phyloP scores from a whole-genome alignment of 2,113 vertebrate species.

The Daphoenositta chrysoptera region DNA sequence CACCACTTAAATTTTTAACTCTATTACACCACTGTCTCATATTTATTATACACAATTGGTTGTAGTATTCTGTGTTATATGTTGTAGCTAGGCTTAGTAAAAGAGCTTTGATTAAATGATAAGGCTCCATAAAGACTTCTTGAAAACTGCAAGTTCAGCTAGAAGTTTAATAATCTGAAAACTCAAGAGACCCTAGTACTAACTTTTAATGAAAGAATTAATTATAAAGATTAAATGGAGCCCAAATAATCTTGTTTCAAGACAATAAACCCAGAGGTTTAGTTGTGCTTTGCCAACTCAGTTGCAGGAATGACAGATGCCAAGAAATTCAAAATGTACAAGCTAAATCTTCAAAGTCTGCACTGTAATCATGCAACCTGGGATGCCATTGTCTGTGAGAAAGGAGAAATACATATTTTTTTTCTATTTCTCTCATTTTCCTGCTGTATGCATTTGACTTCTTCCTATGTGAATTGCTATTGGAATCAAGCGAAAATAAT shows the following conservation, averaged over 20 bases:
- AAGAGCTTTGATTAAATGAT: not conserved
- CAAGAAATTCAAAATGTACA: not conserved
- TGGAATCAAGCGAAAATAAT: not conserved
- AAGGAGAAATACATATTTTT: not conserved
- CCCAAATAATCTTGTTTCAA: not conserved
- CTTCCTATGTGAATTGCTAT: not conserved
- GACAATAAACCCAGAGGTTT: not conserved
- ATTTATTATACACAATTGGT: not conserved
- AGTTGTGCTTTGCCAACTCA: not conserved
- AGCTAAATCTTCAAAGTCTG: not conserved
- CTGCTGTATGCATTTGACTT: not conserved
- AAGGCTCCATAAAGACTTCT: not conserved
- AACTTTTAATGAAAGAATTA: conserved; percentile 41
- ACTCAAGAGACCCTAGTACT: not conserved
- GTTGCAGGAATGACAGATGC: not conserved
- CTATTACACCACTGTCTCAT: not conserved
- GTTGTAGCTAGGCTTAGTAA: not conserved
- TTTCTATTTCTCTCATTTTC: not conserved
- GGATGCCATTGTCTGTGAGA: not conserved
- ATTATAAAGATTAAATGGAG: not conserved
- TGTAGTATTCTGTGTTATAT: not conserved
- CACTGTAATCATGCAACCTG: not conserved
- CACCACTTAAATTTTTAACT: not conserved
- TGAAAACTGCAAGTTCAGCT: conserved; percentile 8
- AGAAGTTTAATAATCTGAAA: conserved; percentile 4